Percentiles rank a stretch among this genome's conserved stretches.
These are phyloP conservation scores for Echinops telfairi DNA, from an alignment of 2,113 vertebrate species.

Conservation along the genomic window DNA sequence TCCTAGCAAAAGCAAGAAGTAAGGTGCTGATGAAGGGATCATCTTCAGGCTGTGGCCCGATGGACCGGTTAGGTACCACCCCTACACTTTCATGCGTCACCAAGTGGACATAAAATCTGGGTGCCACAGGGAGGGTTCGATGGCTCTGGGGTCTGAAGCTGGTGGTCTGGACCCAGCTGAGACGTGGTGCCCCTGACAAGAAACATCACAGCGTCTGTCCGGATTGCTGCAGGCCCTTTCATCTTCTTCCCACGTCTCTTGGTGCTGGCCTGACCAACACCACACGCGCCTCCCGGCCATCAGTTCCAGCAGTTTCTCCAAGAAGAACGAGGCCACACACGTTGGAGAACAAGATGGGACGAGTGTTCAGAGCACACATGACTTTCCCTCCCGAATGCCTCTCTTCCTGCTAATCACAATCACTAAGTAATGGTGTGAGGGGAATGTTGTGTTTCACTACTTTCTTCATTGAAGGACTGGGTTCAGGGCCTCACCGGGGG, in stretches of 20 bases:
- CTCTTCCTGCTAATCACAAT: neutral
- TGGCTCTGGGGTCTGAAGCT: too few relatives aligned
- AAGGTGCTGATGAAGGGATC: too few relatives aligned
- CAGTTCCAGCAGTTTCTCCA: neutral
- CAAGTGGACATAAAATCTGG: too few relatives aligned
- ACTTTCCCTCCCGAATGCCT: neutral
- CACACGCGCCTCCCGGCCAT: neutral
- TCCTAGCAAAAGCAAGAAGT: too few relatives aligned
- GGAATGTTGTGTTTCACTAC: neutral
- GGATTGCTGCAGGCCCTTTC: fast-evolving
- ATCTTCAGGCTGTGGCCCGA: too few relatives aligned
- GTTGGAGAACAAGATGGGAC: neutral
- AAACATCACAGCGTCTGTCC: neutral
- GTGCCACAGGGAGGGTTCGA: too few relatives aligned
- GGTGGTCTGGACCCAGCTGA: too few relatives aligned
- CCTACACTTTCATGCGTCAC: too few relatives aligned
- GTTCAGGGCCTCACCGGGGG: neutral
- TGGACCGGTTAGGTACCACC: too few relatives aligned
- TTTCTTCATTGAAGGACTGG: neutral
- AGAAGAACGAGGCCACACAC: neutral
- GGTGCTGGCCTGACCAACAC: neutral
- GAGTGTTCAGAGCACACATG: neutral
- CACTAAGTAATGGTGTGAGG: too few relatives aligned
- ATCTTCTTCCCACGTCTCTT: neutral
- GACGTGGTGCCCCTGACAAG: neutral